phyloP scores from a whole-genome alignment of 2,797 vertebrate species.

The Sarcoramphus papa region DNA sequence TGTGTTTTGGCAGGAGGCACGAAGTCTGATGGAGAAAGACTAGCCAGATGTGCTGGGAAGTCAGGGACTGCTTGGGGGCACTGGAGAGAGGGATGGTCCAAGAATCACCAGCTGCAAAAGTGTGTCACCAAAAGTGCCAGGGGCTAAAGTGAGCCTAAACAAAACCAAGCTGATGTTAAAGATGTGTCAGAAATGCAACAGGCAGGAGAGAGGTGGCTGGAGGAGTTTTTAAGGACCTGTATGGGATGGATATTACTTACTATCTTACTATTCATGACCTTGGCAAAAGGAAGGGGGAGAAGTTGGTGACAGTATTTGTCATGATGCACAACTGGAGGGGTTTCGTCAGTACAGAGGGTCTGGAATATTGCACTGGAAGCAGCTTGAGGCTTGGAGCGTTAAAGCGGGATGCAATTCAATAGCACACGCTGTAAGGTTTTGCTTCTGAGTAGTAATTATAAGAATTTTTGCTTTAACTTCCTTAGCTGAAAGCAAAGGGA shows the following conservation, averaged over 20 bases:
- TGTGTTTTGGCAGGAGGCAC: not conserved
- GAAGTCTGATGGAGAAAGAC: not conserved
- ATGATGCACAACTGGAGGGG: fast-evolving
- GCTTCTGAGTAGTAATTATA: fast-evolving
- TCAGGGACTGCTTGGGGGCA: not conserved
- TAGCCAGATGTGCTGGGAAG: not conserved
- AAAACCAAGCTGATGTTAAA: not conserved
- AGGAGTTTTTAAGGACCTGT: not conserved
- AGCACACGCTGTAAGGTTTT: not conserved
- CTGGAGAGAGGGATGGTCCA: not conserved
- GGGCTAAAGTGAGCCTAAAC: not conserved
- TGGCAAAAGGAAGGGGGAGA: not conserved
- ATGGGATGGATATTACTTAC: fast-evolving
- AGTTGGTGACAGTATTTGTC: not conserved
- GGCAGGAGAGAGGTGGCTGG: not conserved
- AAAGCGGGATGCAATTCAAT: fast-evolving
- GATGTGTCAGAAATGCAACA: not conserved
- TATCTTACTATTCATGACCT: not conserved
- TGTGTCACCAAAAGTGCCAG: not conserved
- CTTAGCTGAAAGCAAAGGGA: not conserved
- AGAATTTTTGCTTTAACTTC: not conserved
- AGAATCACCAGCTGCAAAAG: not conserved
- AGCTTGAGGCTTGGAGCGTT: not conserved
- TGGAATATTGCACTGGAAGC: not conserved
- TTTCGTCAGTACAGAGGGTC: not conserved